These are phyloP conservation scores for Euplagia quadripunctaria DNA, from an alignment of 2,888 invertebrate genomes.

Conservation along the genomic window DNA sequence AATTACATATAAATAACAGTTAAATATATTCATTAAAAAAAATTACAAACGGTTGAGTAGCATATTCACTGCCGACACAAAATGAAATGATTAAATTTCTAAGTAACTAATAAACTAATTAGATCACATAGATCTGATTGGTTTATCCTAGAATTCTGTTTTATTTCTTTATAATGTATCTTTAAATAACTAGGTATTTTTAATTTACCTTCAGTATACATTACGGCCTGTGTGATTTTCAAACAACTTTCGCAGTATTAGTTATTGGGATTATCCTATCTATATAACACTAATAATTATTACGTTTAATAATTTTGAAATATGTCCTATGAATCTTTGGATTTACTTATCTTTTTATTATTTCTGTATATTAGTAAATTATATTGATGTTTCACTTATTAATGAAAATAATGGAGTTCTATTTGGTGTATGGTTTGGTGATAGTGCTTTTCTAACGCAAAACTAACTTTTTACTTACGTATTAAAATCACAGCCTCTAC, in stretches of 20 bases:
- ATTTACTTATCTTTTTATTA: background rate
- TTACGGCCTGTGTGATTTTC: background rate
- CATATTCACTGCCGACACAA: background rate
- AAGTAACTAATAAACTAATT: no score
- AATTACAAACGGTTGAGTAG: background rate
- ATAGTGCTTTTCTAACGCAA: background rate
- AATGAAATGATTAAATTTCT: background rate
- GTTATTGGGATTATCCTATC: background rate
- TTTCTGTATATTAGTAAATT: background rate
- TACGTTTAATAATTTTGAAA: background rate
- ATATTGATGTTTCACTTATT: background rate
- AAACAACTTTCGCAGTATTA: background rate
- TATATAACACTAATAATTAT: background rate
- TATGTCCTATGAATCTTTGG: background rate
- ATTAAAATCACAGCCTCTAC: conserved; percentile 12
- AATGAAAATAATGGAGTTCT: conserved; percentile 2
- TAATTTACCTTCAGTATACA: background rate
- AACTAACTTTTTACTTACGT: conserved; percentile 1
- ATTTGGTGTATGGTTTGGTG: conserved; percentile 16
- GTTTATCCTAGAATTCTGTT: background rate
- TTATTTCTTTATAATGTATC: background rate
- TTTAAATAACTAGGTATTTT: background rate
- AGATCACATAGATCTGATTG: background rate
- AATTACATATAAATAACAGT: background rate
- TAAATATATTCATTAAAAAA: background rate